phyloP scores from a whole-genome alignment of 2,888 invertebrate genomes.

The Panorpa germanica region DNA sequence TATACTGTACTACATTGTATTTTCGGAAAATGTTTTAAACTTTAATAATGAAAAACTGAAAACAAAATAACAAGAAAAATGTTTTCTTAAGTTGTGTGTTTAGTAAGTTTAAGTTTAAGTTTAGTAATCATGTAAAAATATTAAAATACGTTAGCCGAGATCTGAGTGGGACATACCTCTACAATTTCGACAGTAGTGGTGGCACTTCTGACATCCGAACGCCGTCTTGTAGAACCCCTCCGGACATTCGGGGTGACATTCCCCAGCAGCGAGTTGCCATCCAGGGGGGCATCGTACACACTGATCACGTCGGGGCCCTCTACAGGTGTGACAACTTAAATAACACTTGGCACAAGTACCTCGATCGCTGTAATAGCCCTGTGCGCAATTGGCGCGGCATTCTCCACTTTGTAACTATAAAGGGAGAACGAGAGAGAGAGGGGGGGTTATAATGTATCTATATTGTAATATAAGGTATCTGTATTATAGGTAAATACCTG shows the following conservation, averaged over 20 bases:
- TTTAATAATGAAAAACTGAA: too few relatives aligned
- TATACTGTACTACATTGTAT: too few relatives aligned
- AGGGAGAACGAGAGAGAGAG: slow-evolving; percentile 13
- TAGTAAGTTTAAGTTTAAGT: slow-evolving; percentile 3
- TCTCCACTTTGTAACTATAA: slow-evolving; percentile 68
- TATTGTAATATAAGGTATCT: slow-evolving; percentile 5
- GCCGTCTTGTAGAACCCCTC: slow-evolving; percentile 70
- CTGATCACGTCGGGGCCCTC: slow-evolving; percentile 66
- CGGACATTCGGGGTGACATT: slow-evolving; percentile 72
- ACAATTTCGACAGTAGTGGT: slow-evolving; percentile 75
- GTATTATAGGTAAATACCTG: too few relatives aligned
- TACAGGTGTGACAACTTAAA: slow-evolving; percentile 67
- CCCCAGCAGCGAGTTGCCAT: slow-evolving; percentile 67
- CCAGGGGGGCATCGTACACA: slow-evolving; percentile 66
- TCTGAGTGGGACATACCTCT: slow-evolving; percentile 39
- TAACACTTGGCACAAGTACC: slow-evolving; percentile 70
- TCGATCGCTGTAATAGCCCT: slow-evolving; percentile 67
- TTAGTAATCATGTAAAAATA: slow-evolving; percentile 5
- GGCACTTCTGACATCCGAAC: slow-evolving; percentile 73
- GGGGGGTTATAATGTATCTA: background rate
- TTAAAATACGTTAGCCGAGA: slow-evolving; percentile 1
- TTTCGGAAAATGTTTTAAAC: too few relatives aligned
- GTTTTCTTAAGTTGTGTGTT: too few relatives aligned
- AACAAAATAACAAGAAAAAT: too few relatives aligned
- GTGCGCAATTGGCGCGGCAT: slow-evolving; percentile 62